phyloP scores from a whole-genome alignment of 2,113 vertebrate species.

The Ceyx margarethae region DNA sequence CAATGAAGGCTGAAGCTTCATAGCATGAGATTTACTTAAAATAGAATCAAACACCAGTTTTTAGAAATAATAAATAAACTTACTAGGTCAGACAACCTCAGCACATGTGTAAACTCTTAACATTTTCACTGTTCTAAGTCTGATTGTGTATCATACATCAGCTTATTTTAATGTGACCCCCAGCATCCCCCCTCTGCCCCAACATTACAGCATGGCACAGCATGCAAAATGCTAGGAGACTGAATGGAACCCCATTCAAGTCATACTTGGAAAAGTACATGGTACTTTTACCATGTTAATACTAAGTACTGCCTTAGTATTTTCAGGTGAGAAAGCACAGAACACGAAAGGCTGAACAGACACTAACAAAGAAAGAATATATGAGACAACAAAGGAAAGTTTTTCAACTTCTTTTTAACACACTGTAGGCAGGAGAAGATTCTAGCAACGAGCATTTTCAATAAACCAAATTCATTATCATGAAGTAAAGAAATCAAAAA shows the following conservation, averaged over 20 bases:
- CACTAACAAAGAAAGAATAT: neutral
- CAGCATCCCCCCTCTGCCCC: neutral
- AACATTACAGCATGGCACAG: neutral
- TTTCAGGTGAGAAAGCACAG: neutral
- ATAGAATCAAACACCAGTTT: neutral
- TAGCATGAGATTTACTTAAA: neutral
- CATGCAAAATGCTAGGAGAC: neutral
- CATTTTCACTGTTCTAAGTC: neutral
- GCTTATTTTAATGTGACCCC: fast-evolving
- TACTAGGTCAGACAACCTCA: neutral
- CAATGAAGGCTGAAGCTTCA: neutral
- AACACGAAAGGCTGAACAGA: neutral
- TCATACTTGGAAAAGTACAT: neutral
- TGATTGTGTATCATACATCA: fast-evolving
- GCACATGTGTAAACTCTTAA: neutral
- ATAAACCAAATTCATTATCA: neutral
- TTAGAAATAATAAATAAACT: neutral
- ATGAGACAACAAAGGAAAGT: neutral
- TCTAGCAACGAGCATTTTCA: neutral
- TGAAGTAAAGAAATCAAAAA: neutral
- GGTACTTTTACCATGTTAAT: no score
- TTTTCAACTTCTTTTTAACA: neutral
- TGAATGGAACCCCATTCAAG: neutral
- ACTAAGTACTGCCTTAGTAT: neutral
- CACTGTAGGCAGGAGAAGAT: neutral